Conservation (phyloP, 2,888 invertebrate genomes). For the Chirona hameri region DNA sequence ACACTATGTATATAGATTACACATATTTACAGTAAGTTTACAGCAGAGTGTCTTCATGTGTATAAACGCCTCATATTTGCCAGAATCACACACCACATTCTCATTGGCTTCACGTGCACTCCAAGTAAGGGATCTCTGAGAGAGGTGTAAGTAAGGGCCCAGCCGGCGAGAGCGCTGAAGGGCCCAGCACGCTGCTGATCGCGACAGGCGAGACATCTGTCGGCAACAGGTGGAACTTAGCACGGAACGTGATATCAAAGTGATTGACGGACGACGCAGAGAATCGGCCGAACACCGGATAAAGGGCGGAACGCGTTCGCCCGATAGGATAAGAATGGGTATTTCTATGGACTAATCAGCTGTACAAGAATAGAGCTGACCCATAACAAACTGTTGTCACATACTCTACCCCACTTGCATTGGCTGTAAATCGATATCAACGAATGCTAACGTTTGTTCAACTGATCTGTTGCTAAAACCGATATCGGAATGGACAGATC, state of each 20-base stretch:
- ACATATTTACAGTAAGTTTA: not conserved
- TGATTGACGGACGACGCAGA: too few relatives aligned
- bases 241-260: not conserved
- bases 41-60: not conserved
- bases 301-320: too few relatives aligned
- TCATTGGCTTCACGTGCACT: not conserved
- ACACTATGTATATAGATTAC: not conserved
- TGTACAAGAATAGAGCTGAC: too few relatives aligned
- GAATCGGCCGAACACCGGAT: too few relatives aligned
- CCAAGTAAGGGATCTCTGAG: not conserved
- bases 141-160: not conserved
- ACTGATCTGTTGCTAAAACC: too few relatives aligned
- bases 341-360: too few relatives aligned
- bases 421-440: too few relatives aligned
- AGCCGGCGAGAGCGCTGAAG: not conserved
- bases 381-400: too few relatives aligned
- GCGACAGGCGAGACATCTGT: not conserved
- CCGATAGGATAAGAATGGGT: too few relatives aligned
- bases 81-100: not conserved
- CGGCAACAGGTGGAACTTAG: not conserved
- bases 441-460: too few relatives aligned
- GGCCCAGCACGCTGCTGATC: not conserved
- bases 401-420: too few relatives aligned
- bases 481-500: too few relatives aligned
- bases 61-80: constrained; percentile 10